Evolutionary conservation across 2,888 invertebrate genomes (phyloP), one percentile per base, ranked within the genome.

Genomic region (Yponomeuta sedellus): DNA sequence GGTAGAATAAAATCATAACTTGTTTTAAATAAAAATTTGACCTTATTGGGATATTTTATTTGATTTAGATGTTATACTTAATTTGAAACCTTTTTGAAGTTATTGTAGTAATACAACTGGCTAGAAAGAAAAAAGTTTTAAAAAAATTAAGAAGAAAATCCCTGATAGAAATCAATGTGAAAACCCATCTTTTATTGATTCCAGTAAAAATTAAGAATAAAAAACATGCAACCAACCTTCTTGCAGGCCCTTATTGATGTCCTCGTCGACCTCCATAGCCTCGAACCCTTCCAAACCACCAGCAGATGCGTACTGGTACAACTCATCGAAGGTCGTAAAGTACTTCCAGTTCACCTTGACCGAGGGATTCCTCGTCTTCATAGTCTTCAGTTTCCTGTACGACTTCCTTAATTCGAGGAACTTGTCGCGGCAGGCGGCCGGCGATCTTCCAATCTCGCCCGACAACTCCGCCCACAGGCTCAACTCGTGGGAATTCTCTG

Each of bases 341-440:
- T 88, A 89, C 63, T 84, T 85, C 91, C 91, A 91, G 0, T 83
- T 81, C 1, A 90, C 82, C 67, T 86, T 89, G 0, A 84, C 82
- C 22, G 82, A 79, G 0, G 88, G 80, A 57, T 86, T 86, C 58
- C 81, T 78, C 0, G 73, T 70, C 62, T 79, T 85, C 83, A 88
- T 85, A 0, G 86, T 85, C 69, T 84, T 86, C 10, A 89, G 70
- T 66, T 88, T 88, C 10, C 84, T 82, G 68, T 88, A 91, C 16
- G 85, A 85, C 68, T 85, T 88, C 1, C 85, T 75, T 0, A 91
- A 69, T 69, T 89, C 89, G 4, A 86, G 40, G 67, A 88, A 86
- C 67, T 89, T 90, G 0, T 86, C 83, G 20, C 78, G 77, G 52
- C 88, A 85, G 19, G 79, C 72, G 0, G 59, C 68, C 28, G 77